phyloP scores from a whole-genome alignment of 2,113 vertebrate genomes.

The Drymodes brunneopygia region DNA sequence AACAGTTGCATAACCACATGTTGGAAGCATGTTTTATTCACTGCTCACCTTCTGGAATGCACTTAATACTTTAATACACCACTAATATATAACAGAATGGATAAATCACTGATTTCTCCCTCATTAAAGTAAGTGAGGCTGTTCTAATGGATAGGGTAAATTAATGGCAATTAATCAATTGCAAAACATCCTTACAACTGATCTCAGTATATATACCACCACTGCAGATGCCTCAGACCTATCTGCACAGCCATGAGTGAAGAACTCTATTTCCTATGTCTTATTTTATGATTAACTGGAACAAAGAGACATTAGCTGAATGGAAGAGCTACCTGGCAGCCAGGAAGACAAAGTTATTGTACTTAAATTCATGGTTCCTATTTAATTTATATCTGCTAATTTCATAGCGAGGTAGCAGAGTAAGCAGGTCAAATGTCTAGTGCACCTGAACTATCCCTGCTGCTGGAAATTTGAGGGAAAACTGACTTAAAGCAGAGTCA shows the following conservation, averaged over 20 bases:
- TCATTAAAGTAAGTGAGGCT: not conserved
- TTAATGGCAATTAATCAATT: not conserved
- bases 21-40: constrained; percentile 22
- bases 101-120: not conserved
- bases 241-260: not conserved
- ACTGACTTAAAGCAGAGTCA: not conserved
- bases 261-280: not conserved
- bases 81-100: not conserved
- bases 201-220: not conserved
- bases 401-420: not conserved
- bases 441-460: not conserved
- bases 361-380: not conserved
- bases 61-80: constrained; percentile 39
- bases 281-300: not conserved
- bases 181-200: not conserved
- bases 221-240: not conserved
- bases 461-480: not conserved
- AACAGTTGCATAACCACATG: constrained; percentile 62
- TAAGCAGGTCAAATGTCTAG: not conserved
- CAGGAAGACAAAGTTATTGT: not conserved
- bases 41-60: constrained; percentile 46
- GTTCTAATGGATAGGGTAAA: not conserved
- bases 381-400: not conserved
- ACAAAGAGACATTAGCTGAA: not conserved
- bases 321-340: not conserved